Percentiles rank a stretch among this genome's conserved stretches.
phyloP scores from a whole-genome alignment of 2,113 vertebrate species.

The Pteruthius melanotis region DNA sequence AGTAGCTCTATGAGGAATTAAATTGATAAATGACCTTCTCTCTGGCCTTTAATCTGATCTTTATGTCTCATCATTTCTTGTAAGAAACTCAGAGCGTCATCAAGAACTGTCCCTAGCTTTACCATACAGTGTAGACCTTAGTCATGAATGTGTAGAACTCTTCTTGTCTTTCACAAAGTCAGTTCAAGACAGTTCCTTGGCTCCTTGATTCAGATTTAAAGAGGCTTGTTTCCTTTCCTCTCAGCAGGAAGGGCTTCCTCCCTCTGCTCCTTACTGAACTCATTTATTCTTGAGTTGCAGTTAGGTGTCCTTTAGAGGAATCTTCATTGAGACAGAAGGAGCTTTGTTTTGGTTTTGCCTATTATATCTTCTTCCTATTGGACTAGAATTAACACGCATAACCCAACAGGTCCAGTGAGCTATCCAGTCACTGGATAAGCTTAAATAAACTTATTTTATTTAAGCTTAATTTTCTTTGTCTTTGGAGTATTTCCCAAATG shows the following conservation, averaged over 20 bases:
- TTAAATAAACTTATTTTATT: background rate
- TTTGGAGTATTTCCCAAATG: background rate
- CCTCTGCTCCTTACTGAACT: slow-evolving; percentile 13
- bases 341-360: slow-evolving; percentile 1
- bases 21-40: background rate
- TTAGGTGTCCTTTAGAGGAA: slow-evolving; percentile 3
- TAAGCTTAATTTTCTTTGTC: background rate
- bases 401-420: background rate
- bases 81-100: background rate
- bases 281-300: slow-evolving; percentile 7
- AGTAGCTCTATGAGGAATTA: background rate
- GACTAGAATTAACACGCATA: background rate
- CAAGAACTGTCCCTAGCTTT: background rate
- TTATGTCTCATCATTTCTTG: background rate
- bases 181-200: background rate
- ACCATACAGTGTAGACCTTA: background rate
- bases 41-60: slow-evolving; percentile 21
- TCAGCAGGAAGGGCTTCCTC: slow-evolving; percentile 31
- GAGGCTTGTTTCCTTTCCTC: slow-evolving; percentile 1
- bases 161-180: background rate
- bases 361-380: background rate
- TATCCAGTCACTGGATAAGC: background rate
- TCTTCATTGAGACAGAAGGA: slow-evolving; percentile 7
- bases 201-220: background rate
- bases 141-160: background rate